Conservation (phyloP, 1,140 invertebrate species). For the Apis florea region DNA sequence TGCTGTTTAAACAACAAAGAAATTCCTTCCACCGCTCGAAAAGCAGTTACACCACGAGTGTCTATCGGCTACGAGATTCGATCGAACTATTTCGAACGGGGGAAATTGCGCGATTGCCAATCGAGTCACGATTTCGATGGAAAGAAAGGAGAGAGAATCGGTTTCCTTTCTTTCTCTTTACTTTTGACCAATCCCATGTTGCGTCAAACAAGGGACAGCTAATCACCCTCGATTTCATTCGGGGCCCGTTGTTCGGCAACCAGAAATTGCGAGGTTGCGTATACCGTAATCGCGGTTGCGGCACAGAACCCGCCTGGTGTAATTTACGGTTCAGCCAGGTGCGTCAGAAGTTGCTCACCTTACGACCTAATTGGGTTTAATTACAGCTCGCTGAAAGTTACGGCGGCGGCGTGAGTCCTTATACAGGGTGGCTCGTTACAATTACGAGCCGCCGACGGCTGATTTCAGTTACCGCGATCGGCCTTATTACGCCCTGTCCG, state of each 20-base stretch:
- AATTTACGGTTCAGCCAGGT: conserved; percentile 62
- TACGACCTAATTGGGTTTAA: conserved; percentile 67
- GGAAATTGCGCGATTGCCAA: not conserved
- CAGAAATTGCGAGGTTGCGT: conserved; percentile 48
- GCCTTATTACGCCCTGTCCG: conserved; percentile 12
- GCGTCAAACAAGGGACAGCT: not conserved
- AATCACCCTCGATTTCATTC: conserved; percentile 15
- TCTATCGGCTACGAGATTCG: not conserved
- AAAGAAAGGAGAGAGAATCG: not conserved
- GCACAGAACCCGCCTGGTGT: conserved; percentile 40
- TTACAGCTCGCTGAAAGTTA: conserved; percentile 61
- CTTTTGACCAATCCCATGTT: not conserved
- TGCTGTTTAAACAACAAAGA: not conserved
- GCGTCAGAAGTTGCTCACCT: conserved; percentile 65
- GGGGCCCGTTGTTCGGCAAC: not conserved
- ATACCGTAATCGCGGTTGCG: conserved; percentile 50
- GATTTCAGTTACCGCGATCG: conserved; percentile 51
- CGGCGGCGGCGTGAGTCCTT: conserved; percentile 27
- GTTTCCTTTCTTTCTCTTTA: not conserved
- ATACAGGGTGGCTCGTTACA: conserved; percentile 47
- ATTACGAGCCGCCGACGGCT: conserved; percentile 39
- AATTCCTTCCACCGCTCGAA: not conserved
- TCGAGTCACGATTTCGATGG: not conserved
- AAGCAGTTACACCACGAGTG: not conserved
- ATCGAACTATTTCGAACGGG: not conserved